phyloP scores from a whole-genome alignment of 2,113 vertebrate species.

The Dicrurus megarhynchus region DNA sequence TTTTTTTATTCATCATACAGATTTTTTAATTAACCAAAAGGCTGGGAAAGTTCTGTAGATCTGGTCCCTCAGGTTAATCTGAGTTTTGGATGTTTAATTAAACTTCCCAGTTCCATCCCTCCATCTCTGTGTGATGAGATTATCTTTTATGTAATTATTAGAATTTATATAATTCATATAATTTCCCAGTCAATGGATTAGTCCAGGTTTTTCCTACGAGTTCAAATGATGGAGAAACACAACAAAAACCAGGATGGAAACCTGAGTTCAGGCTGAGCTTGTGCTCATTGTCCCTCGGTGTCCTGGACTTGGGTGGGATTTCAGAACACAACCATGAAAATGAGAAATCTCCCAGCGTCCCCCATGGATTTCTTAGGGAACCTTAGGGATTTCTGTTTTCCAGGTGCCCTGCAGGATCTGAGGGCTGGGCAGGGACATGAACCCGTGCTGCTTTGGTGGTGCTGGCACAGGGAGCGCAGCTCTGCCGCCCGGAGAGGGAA shows the following conservation, averaged over 20 bases:
- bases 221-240: neutral
- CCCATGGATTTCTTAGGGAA: neutral
- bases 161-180: accelerated
- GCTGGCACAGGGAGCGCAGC: neutral
- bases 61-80: neutral
- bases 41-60: neutral
- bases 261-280: neutral
- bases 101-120: neutral
- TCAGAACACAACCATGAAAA: neutral
- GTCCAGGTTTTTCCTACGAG: neutral
- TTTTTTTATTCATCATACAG: neutral
- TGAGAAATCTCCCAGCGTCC: neutral
- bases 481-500: neutral
- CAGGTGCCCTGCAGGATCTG: neutral
- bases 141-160: neutral
- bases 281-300: neutral
- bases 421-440: neutral
- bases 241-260: neutral
- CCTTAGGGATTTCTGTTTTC: neutral
- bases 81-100: neutral
- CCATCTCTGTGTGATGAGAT: neutral
- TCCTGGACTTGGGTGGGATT: neutral
- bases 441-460: too few species aligned
- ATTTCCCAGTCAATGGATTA: neutral
- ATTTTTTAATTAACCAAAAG: neutral